Percentiles rank a stretch among this genome's conserved stretches.
phyloP scores from a whole-genome alignment of 53 echinoderm and acorn worm genomes.

The Holothuria scabra region DNA sequence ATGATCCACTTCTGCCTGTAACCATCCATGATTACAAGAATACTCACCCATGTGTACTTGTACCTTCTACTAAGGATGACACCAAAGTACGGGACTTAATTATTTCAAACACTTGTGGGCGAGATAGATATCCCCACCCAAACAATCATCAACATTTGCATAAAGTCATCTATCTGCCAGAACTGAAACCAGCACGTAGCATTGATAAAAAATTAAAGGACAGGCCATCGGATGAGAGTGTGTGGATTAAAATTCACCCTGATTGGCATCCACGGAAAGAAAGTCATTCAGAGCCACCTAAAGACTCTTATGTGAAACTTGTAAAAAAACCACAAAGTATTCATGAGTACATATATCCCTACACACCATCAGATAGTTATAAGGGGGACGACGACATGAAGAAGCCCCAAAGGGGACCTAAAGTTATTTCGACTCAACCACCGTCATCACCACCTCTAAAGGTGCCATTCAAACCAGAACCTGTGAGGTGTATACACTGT shows the following conservation, averaged over 20 bases:
- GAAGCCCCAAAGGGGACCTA: slow-evolving; percentile 59
- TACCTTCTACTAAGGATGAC: slow-evolving; percentile 39
- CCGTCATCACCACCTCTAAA: slow-evolving; percentile 72
- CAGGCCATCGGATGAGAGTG: slow-evolving; percentile 49
- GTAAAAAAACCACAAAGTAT: slow-evolving; percentile 91
- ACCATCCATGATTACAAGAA: slow-evolving; percentile 34
- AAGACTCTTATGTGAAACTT: slow-evolving; percentile 95
- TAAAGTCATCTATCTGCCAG: slow-evolving; percentile 88
- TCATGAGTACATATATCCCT: slow-evolving; percentile 97
- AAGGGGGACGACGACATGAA: slow-evolving; percentile 73
- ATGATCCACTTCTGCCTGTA: slow-evolving; percentile 41
- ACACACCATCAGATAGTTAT: slow-evolving; percentile 49
- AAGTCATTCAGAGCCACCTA: slow-evolving; percentile 64
- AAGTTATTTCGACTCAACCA: slow-evolving; percentile 85
- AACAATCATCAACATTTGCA: slow-evolving; percentile 90
- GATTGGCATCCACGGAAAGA: slow-evolving; percentile 83
- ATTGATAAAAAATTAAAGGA: slow-evolving; percentile 59
- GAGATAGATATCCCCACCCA: slow-evolving; percentile 58
- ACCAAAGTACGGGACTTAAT: slow-evolving; percentile 47
- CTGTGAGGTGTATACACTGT: slow-evolving; percentile 84
- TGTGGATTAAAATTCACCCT: slow-evolving; percentile 84
- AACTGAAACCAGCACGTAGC: slow-evolving; percentile 53
- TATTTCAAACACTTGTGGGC: slow-evolving; percentile 30
- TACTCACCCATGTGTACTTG: slow-evolving; percentile 43
- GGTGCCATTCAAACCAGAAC: slow-evolving; percentile 61